Percentiles rank a stretch among this genome's conserved stretches.
phyloP scores from a whole-genome alignment of 2,888 invertebrate species.

The Ectropis crepuscularia region DNA sequence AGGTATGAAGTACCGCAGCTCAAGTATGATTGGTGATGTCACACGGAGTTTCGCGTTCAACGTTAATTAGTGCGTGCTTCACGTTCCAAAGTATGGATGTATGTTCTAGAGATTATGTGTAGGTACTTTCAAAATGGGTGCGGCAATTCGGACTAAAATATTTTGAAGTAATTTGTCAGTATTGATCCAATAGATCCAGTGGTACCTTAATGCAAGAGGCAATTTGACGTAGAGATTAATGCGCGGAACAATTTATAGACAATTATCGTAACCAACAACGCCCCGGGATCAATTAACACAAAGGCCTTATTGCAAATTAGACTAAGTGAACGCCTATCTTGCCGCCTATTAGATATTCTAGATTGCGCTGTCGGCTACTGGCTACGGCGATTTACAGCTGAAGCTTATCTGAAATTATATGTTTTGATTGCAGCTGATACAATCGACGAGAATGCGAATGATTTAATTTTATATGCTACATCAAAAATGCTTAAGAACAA shows the following conservation, averaged over 20 bases:
- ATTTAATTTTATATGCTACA: conserved; percentile 1
- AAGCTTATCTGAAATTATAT: conserved; percentile 49
- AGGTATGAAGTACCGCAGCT: conserved; percentile 63
- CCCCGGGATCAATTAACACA: conserved; percentile 80
- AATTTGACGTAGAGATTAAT: conserved; percentile 80
- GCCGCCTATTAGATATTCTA: conserved; percentile 66
- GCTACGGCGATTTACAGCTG: conserved; percentile 49
- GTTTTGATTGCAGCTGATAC: conserved; percentile 43
- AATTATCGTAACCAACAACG: conserved; percentile 78
- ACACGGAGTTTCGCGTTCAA: conserved; percentile 79
- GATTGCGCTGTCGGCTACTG: conserved; percentile 58
- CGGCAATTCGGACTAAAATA: conserved; percentile 3
- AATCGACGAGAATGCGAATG: conserved; percentile 2
- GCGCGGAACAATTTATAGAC: conserved; percentile 80
- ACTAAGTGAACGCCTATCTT: conserved; percentile 68
- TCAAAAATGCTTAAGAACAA: background rate
- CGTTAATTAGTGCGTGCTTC: conserved; percentile 83
- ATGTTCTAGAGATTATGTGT: conserved; percentile 68
- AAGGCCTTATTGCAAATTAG: conserved; percentile 80
- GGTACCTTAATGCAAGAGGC: conserved; percentile 62
- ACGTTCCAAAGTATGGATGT: conserved; percentile 75
- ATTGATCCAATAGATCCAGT: conserved; percentile 53
- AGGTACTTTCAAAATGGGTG: conserved; percentile 48
- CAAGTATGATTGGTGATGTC: conserved; percentile 66
- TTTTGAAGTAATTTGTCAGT: conserved; percentile 25